Evolutionary conservation across 2,797 vertebrate genomes (phyloP), one percentile per base, ranked within the genome.

Genomic region (Schizothorax lantsangensis): DNA sequence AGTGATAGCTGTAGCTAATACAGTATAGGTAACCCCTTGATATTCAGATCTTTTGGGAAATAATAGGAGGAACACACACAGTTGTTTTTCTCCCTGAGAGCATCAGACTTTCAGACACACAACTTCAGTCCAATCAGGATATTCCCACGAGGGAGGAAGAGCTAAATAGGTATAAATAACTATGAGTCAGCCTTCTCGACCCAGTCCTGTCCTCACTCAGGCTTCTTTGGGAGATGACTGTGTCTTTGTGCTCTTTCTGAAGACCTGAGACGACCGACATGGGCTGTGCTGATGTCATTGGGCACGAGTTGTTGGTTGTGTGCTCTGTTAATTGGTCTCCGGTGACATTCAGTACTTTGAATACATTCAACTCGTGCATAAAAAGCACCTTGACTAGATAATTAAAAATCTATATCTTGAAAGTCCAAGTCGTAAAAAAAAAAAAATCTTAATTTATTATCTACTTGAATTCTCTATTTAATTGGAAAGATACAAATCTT

Each of bases 321-420:
- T 66, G 23, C 82, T 91, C 85, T 66, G 73, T 83, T 92, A 92
- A 92, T 92, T 91, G 85, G 86, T 91, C 91, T 91, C 92, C 14
- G 85, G 89, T 77, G 26, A 84, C 15, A 11, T 80, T 30, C 11
- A 30, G 47, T 2, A 12, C 83, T 88, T 33, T 79, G 10, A 86
- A 59, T n/a, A 36, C 52, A 52, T 72, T 73, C 3, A 75, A 26
- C 17, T 4, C 7, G 2, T 52, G 21, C 33, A 8, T 33, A 47
- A 57, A 62, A 77, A 52, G 1, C 8, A 68, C 40, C 11, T 45
- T 62, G 3, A 75, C 40, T 33, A n/a, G 7, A 52, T n/a, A 38
- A 69, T 81, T 69, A 81, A 38, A 52, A 45, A 57, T 57, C 21
- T 0, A 26, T 36, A 49, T 40, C 47, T 19, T 26, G 26, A 73